Base-by-base conservation (phyloP, 2,888 invertebrate species). In the Drosophila melanosoma region DNA sequence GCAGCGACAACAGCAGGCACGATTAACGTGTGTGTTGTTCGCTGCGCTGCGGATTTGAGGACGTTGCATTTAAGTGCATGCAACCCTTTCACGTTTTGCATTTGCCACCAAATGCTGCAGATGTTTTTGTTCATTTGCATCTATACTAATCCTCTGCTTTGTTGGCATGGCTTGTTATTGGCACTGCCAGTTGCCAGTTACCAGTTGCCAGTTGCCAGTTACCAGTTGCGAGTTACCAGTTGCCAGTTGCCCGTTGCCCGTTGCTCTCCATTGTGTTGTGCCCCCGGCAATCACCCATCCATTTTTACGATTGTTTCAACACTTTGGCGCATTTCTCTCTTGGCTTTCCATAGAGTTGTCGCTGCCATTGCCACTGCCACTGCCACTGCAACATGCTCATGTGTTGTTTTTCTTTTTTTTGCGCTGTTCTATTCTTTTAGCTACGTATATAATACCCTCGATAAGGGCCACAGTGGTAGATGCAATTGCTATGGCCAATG, bases 291-390 rank as follows among this genome's bases (percentile, higher is more conserved):
- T 45, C 8, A 61, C 75, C 79, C 70, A 77, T 84, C 74, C 81
- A 76, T 84, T 82, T 87, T 85, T 89, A 89, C 87, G 77, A 87
- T 87, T 89, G 89, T 87, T 87, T 87, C 87, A 89, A 89, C 87
- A 87, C 85, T 87, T 89, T 87, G 74, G 83, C 87, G 83, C 80
- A 81, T 82, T 82, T 79, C 79, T 79, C 73, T 73, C 56, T 73
- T 74, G 56, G 79, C 64, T 68, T 74, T 74, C 71, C 79, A 79
- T 79, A 73, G 79, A 77, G 83, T 85, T 80, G 64, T 60, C 67
- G 51, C n/a, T 20, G 29, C 56, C 17, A n/a, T 36, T 63, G 36
- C 54, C n/a, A 7, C 23, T 56, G 36, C 54, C n/a, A 7, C 23
- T 56, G 17, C 59, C 12, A 17, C 26, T 63, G 51, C 54, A 58